phyloP scores from a whole-genome alignment of 2,797 vertebrate species.

The Crocidura indochinensis region DNA sequence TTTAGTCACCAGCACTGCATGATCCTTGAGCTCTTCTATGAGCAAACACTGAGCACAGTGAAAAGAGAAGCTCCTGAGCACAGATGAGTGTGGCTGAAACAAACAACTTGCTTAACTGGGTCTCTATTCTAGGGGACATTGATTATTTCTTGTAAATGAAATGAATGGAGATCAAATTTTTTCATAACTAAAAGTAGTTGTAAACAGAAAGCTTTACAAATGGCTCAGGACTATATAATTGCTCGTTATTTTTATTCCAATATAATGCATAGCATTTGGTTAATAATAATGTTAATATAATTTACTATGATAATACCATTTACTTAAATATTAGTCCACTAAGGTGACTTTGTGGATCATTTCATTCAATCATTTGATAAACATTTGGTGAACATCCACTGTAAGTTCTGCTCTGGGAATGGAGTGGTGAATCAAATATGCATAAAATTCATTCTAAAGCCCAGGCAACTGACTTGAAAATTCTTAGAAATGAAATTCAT shows the following conservation, averaged over 20 bases:
- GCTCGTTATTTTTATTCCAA: not conserved
- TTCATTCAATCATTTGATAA: conserved; percentile 35
- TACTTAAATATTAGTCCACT: too few relatives aligned
- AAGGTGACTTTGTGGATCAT: not conserved
- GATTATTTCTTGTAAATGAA: conserved; percentile 43
- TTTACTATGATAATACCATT: not conserved
- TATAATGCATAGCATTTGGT: not conserved
- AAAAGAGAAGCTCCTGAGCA: too few relatives aligned
- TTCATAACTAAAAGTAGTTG: not conserved
- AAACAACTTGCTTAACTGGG: too few relatives aligned
- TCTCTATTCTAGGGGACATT: conserved; percentile 6
- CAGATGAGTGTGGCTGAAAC: too few relatives aligned
- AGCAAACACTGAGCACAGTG: too few relatives aligned
- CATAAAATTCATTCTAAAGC: conserved; percentile 36
- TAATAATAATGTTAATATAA: not conserved
- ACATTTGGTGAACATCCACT: not conserved
- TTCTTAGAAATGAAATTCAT: conserved; percentile 25
- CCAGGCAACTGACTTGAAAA: conserved; percentile 3
- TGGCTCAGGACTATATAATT: conserved; percentile 25
- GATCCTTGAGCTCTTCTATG: too few relatives aligned
- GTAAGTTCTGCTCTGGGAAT: not conserved
- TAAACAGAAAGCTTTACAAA: conserved; percentile 31
- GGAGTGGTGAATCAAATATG: conserved; percentile 19
- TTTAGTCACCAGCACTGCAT: too few relatives aligned
- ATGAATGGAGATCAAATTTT: conserved; percentile 19